Evolutionary conservation across 2,888 invertebrate genomes (phyloP), one percentile per base, ranked within the genome.

Genomic region (Neoascia interrupta): DNA sequence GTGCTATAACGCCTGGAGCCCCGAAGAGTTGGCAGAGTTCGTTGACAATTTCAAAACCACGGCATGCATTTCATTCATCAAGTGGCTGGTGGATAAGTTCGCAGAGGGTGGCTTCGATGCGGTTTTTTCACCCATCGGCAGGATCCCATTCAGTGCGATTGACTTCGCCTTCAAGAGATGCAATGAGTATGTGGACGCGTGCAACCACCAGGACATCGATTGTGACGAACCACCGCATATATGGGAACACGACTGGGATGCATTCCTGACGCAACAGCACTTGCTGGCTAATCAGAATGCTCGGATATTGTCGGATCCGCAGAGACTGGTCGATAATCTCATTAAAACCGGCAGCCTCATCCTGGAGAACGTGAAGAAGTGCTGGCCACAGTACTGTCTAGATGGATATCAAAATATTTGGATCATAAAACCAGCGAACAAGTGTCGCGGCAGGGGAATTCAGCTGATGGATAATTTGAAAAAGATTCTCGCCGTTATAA

Each of bases 391-490:
- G 86, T 91, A 94, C 82, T 92, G 93, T 28, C 70, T 95, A 81
- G 97, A 98, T 86, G 98, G 97, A 0, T 91, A 92, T 72, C 91
- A 92, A 69, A 97, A 97, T 88, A 93, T 97, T 82, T 98, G 98
- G 97, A 97, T 98, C 81, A 92, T 97, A 70, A 98, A 98, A 87
- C 97, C 97, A 0, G 97, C 97, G 0, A 97, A 96, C 83, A 96
- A 96, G 86, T 97, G 97, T 82, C 92, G 97, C 6, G 97, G 98
- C 0, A 91, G 95, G 84, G 97, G 97, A 51, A 97, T 98, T 81
- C 93, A 94, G 45, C 91, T 97, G 49, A 93, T 96, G 91, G 95
- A 96, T 87, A 93, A 93, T 84, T 91, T 97, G 21, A 95, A 96
- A 83, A 96, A 96, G 84, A 96, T 98, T 61, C 88, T 95, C 81